Base-by-base conservation (phyloP, 2,113 vertebrate species). In the Boleophthalmus pectinirostris region DNA sequence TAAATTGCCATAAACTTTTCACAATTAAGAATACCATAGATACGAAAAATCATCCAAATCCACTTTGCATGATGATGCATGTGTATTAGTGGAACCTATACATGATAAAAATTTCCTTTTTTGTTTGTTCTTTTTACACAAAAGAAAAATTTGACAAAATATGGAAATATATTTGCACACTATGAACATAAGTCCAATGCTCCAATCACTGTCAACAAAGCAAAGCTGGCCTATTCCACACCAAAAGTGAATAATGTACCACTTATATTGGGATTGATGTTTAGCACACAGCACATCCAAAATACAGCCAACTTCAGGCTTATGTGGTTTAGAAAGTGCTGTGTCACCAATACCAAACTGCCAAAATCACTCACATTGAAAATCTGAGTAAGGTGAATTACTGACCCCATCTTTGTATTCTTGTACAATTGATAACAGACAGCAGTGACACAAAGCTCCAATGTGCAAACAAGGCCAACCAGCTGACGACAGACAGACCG, bases 401-500 rank as follows among this genome's bases (percentile, higher is more conserved):
- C 60, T 64, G 61, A 38, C 14, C 61, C 61, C 61, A n/a, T 38
- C 33, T 64, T n/a, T 38, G 61, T 64, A 18, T 33, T 13, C 29
- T 8, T n/a, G 35, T 33, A n/a, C 33, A 64, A 64, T 64, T 23
- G 35, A 57, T 49, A 49, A 68, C 60, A 67, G n/a, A 63, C 63
- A 71, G 33, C 75, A 21, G 16, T n/a, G 61, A 64, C 61, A 63
- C 25, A 74, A 45, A 61, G 66, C 29, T 33, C 58, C 21, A 25
- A 66, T 66, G 46, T 65, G 72, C 18, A 67, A 47, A 67, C 60
- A 85, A 23, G 12, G 29, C 69, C 63, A 75, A 57, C 29, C 73
- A 77, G 74, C 77, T 68, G 81, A 61, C 75, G 33, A 83, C 63
- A 75, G 66, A 85, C 72, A 84, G 74, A 78, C 73, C 66, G 53